phyloP scores from a whole-genome alignment of 2,888 invertebrate species.

The Physocephala rufipes region DNA sequence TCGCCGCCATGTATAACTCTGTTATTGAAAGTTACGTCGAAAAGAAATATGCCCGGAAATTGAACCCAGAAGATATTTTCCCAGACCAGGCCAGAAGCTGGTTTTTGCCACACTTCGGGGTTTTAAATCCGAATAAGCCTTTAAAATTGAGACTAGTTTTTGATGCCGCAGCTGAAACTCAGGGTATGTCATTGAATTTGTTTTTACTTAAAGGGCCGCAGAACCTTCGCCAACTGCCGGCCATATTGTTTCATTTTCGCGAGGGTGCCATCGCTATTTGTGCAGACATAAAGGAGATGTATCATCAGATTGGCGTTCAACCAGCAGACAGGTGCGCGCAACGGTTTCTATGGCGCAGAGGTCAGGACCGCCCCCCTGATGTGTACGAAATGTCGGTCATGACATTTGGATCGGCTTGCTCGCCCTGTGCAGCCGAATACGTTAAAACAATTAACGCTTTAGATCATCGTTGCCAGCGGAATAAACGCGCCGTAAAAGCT shows the following conservation, averaged over 20 bases:
- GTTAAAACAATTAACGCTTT: slow-evolving; percentile 35
- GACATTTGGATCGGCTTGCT: slow-evolving; percentile 38
- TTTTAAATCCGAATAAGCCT: slow-evolving; percentile 31
- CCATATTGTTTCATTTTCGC: too few species aligned
- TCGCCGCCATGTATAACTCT: slow-evolving; percentile 13
- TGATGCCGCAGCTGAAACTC: slow-evolving; percentile 30
- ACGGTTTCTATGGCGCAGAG: slow-evolving; percentile 41
- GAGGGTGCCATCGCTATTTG: too few species aligned
- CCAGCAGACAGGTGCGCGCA: slow-evolving; percentile 38
- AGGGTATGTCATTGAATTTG: slow-evolving; percentile 8
- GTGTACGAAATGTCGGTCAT: slow-evolving; percentile 43
- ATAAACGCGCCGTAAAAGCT: too few species aligned
- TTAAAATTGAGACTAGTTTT: slow-evolving; percentile 34
- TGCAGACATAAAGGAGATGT: too few species aligned
- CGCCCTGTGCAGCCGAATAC: slow-evolving; percentile 39
- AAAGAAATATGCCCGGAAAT: slow-evolving; percentile 39
- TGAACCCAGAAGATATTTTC: slow-evolving; percentile 21
- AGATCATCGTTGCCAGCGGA: not conserved
- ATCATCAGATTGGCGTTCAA: slow-evolving; percentile 10
- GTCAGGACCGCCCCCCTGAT: slow-evolving; percentile 35
- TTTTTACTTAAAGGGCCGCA: not conserved
- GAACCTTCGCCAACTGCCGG: slow-evolving; percentile 2
- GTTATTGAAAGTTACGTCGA: slow-evolving; percentile 7
- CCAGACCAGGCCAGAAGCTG: slow-evolving; percentile 37
- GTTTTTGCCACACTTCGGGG: slow-evolving; percentile 47